Percentiles rank a stretch among this genome's conserved stretches.
Conservation (phyloP, 2,113 vertebrate species). For the Apus apus region DNA sequence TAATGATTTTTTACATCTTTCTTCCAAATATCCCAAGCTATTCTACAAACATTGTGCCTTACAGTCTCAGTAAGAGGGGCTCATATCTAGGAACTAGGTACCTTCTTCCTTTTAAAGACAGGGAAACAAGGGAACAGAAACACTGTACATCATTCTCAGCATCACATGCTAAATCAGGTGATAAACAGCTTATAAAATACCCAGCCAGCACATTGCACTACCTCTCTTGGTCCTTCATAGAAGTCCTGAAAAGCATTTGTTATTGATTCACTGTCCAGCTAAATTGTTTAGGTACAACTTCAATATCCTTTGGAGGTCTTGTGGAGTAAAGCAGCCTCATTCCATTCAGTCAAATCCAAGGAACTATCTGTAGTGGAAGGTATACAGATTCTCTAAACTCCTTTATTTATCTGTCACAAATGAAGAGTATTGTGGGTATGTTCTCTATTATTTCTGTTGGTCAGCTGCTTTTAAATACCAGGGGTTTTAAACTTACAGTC, state of each 20-base stretch:
- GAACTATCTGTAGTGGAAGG: background rate
- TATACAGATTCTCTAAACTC: background rate
- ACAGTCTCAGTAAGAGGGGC: background rate
- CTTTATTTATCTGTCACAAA: background rate
- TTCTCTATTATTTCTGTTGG: background rate
- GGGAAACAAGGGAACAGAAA: background rate
- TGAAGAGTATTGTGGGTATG: background rate
- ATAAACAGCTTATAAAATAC: background rate
- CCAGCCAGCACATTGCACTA: background rate
- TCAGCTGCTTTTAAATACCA: background rate
- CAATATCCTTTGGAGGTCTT: background rate
- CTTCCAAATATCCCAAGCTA: background rate
- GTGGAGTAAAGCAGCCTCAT: background rate
- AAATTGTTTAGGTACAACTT: background rate
- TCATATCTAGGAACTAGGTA: background rate
- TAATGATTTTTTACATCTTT: conserved; percentile 20
- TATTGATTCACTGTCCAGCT: background rate
- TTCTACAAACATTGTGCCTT: background rate
- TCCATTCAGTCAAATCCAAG: background rate
- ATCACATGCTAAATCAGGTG: background rate
- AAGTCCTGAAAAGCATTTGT: background rate
- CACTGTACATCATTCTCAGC: background rate
- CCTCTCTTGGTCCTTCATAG: background rate
- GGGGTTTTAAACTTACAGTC: background rate
- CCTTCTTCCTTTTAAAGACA: background rate